These are phyloP conservation scores for Microplitis manilae DNA, from an alignment of 2,888 invertebrate species.

Conservation along the genomic window DNA sequence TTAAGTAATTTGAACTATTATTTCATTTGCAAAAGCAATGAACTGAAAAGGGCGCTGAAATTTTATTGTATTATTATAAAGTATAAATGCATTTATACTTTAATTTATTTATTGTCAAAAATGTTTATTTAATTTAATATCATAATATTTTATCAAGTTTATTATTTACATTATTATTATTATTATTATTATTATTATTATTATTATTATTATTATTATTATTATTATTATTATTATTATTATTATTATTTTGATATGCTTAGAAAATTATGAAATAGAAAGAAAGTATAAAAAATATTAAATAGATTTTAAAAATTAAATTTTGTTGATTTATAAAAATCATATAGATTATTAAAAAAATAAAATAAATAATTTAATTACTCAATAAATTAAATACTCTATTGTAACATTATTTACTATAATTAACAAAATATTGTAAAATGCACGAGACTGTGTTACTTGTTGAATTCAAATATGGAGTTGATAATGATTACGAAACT, in stretches of 20 bases:
- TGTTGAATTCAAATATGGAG: slow-evolving; percentile 71
- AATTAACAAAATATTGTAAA: slow-evolving; percentile 2
- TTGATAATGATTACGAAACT: slow-evolving; percentile 71
- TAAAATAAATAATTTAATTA: background rate
- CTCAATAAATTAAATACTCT: background rate
- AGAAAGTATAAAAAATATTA: background rate
- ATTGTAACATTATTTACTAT: background rate
- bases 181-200: background rate
- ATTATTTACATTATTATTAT: background rate
- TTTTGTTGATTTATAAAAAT: background rate
- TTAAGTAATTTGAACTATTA: background rate
- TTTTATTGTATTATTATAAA: slow-evolving; percentile 7
- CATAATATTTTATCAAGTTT: no score
- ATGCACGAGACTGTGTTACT: slow-evolving; percentile 54
- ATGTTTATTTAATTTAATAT: background rate
- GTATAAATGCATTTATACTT: background rate
- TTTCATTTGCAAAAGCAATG: background rate
- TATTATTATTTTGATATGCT: background rate
- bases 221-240: background rate
- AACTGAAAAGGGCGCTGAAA: slow-evolving; percentile 42
- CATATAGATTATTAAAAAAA: background rate
- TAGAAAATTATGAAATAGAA: background rate
- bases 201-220: background rate
- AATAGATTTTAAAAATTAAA: background rate
- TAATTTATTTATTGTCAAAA: background rate